Evolutionary conservation across 1,140 invertebrate genomes (phyloP), one percentile per base, ranked within the genome.

Genomic region (Fopius arisanus): DNA sequence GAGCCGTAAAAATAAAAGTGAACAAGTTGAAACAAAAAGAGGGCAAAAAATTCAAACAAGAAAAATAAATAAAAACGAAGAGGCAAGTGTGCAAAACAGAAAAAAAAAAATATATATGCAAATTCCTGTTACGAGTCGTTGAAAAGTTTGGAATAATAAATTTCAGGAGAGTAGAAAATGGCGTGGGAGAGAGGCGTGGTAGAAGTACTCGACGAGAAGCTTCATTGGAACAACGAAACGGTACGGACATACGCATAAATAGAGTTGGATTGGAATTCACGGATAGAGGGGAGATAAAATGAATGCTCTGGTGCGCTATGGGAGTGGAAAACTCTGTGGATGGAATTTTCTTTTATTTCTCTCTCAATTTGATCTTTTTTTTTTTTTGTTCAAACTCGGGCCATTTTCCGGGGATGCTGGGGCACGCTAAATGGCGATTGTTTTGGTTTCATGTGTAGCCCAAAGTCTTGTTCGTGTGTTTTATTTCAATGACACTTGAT

Each of bases 111-210:
- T 33, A 75, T 77, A 75, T 77, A 73, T 59, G 65, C 67, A 76
- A 78, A 71, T 76, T 70, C 69, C 72, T 67, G 65, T 75, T 70
- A 28, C 54, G 72, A 28, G 63, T 71, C 14, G 77, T 72, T 67
- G 77, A 74, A 74, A 80, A 80, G 78, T 81, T 81, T 74, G 75
- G 81, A 81, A 81, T 81, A 81, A 81, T 81, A 81, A 81, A 81
- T 81, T 71, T 63, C 12, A 43, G 26, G 67, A 23, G 41, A 48
- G 41, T 68, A 68, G 33, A 59, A 51, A 68, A 68, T 68, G 40
- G 68, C 68, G 26, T 21, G 48, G 54, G 54, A 59, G 68, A 43
- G 68, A 67, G 43, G 68, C 48, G 68, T 70, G 68, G 48, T 59
- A 59, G 43, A 48, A 70, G 68, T 59, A 29, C 29, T 37, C 43